A percentile compares a stretch with the other conserved stretches of the same genome.
phyloP scores from a whole-genome alignment of 2,888 invertebrate species.

The Chrysina gloriosa region DNA sequence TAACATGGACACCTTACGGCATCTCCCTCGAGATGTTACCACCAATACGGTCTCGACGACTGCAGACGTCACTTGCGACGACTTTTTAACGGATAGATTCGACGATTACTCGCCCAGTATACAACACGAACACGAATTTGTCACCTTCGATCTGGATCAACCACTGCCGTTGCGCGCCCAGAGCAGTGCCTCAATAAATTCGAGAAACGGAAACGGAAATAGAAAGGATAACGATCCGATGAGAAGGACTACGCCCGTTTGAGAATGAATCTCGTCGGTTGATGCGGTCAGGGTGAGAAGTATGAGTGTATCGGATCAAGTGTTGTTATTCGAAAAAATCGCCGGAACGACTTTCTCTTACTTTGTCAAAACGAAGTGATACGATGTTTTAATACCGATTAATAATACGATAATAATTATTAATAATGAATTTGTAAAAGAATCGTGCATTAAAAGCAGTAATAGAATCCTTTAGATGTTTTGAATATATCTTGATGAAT shows the following conservation, averaged over 20 bases:
- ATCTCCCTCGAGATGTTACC: constrained; percentile 73
- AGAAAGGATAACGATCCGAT: constrained; percentile 68
- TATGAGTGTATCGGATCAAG: not conserved
- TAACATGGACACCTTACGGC: constrained; percentile 51
- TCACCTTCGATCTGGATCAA: constrained; percentile 76
- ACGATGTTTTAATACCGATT: constrained; percentile 17
- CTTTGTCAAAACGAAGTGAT: constrained; percentile 3
- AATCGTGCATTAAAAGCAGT: constrained; percentile 4
- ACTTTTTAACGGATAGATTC: constrained; percentile 59
- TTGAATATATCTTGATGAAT: constrained; percentile 28
- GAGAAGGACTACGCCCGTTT: constrained; percentile 72
- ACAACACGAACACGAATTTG: constrained; percentile 74
- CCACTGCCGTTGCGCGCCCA: constrained; percentile 64
- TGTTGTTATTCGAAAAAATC: not conserved
- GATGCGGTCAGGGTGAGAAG: not conserved
- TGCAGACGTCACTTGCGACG: constrained; percentile 67
- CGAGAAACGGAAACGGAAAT: constrained; percentile 57
- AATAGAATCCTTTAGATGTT: constrained; percentile 21
- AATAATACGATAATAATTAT: constrained; percentile 29
- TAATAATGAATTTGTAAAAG: constrained; percentile 1
- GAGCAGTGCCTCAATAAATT: constrained; percentile 59
- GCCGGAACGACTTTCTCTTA: no score
- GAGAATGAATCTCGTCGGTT: constrained; percentile 44
- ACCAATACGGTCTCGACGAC: constrained; percentile 78
- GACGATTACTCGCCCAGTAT: constrained; percentile 70